Percentiles rank a stretch among this genome's conserved stretches.
Conservation (phyloP, 2,888 invertebrate genomes). For the Drosophila neonasuta region DNA sequence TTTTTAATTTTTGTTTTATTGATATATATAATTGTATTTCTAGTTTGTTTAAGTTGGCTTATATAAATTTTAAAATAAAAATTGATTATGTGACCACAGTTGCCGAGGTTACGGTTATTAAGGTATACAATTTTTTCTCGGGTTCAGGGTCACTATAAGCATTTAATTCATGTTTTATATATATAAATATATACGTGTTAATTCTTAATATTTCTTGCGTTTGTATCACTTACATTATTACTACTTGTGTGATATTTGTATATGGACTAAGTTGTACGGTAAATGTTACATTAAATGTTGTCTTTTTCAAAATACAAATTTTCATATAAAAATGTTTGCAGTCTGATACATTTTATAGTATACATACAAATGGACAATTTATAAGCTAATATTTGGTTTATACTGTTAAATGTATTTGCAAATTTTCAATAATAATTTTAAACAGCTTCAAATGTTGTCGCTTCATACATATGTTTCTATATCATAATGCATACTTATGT, state of each 20-base stretch:
- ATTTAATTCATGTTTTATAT: no score
- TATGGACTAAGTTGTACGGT: not conserved
- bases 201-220: not conserved
- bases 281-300: not conserved
- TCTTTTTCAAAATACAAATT: not conserved
- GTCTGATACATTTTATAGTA: slow-evolving; percentile 10
- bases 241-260: not conserved
- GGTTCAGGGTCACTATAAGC: no score
- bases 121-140: no score
- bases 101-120: no score
- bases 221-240: not conserved
- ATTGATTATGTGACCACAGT: no score
- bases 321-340: slow-evolving; percentile 13
- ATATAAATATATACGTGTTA: no score
- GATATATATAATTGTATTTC: no score
- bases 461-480: not conserved
- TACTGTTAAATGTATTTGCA: not conserved
- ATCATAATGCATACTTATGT: not conserved
- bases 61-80: no score
- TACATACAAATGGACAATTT: not conserved
- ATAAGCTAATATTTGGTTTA: not conserved
- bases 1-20: not conserved
- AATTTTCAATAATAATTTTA: not conserved
- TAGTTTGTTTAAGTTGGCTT: no score
- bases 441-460: not conserved